phyloP scores from a whole-genome alignment of 2,888 invertebrate species.

The Apodemia duryi region DNA sequence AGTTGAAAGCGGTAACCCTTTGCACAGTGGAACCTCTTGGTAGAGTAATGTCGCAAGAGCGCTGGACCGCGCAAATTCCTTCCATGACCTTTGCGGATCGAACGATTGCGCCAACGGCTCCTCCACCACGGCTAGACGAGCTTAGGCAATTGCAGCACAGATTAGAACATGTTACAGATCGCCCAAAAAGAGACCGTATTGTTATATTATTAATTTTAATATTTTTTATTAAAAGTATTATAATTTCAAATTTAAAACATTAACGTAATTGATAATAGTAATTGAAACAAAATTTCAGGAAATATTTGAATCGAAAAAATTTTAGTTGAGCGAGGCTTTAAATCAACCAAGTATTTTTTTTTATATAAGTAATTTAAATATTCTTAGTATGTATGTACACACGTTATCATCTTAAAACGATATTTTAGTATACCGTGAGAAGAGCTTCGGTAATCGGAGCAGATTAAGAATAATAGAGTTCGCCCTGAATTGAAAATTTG shows the following conservation, averaged over 20 bases:
- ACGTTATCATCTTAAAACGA: too few relatives aligned
- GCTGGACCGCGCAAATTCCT: constrained; percentile 77
- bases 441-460: too few relatives aligned
- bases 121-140: constrained; percentile 66
- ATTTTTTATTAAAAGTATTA: neutral
- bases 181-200: constrained; percentile 31
- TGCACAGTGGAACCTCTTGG: constrained; percentile 45
- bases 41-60: constrained; percentile 57
- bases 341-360: too few relatives aligned
- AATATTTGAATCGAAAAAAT: too few relatives aligned
- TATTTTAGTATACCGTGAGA: too few relatives aligned
- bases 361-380: too few relatives aligned
- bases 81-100: constrained; percentile 77
- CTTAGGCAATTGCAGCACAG: constrained; percentile 69
- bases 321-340: too few relatives aligned
- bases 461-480: too few relatives aligned
- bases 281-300: too few relatives aligned
- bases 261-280: too few relatives aligned
- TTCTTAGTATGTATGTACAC: too few relatives aligned
- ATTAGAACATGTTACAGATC: constrained; percentile 50
- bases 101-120: constrained; percentile 71
- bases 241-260: neutral
- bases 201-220: neutral
- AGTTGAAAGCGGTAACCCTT: constrained; percentile 43
- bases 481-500: too few relatives aligned